Base-by-base conservation (phyloP, 2,888 invertebrate genomes). In the Globia sparganii region DNA sequence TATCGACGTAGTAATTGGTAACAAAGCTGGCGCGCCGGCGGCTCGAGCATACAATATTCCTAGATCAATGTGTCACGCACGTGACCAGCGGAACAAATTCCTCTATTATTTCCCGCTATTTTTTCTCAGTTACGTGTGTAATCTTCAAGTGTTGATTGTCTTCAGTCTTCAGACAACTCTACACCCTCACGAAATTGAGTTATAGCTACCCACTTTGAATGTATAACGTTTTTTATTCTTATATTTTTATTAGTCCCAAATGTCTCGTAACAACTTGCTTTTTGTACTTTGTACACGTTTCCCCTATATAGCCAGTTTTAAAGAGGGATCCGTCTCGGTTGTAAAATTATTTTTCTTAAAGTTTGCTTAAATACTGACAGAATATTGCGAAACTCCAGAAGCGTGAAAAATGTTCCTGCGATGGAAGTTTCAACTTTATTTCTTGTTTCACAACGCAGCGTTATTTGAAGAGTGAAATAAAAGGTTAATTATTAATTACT, bases 51-150 rank as follows among this genome's bases (percentile, higher is more conserved):
- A 85, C 83, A 82, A 81, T 87, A 83, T 83, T 80, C 85, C 77
- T 82, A 87, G 83, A 88, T 87, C 80, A 87, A 87, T 85, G 78
- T 78, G 78, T 80, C 81, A 79, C 71, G 86, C 81, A 88, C 92
- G 91, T 91, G 92, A 90, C 88, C 77, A 72, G 91, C 74, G 76
- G 77, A 79, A 89, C 86, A 77, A 85, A 86, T 75, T 77, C 84
- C 74, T 75, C 80, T 76, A 85, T 88, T 88, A 89, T 88, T 86
- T 86, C 87, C 53, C 80, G 88, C 90, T 89, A 92, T 91, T 92
- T 90, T 91, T 91, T 89, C 89, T 86, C 88, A 78, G 90, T 92
- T 92, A 93, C 93, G 92, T 91, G 92, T 91, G 92, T 93, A 92
- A 93, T 93, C 91, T 91, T 76, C 86, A 76, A 87, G 86, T 85